Evolutionary conservation across 2,113 vertebrate species (phyloP).

Genomic region (Strix uralensis): DNA sequence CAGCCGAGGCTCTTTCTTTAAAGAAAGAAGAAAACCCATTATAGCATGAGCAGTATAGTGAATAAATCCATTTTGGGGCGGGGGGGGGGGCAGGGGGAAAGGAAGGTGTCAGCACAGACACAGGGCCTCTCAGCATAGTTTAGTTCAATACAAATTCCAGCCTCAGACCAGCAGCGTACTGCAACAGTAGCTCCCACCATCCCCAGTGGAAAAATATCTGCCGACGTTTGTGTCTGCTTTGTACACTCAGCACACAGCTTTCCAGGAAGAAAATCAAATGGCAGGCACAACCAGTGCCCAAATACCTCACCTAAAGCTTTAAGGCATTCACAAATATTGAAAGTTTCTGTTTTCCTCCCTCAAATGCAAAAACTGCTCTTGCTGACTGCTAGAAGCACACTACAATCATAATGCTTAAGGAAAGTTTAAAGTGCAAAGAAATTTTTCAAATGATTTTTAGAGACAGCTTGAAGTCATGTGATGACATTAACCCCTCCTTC

Average conservation of each 20-base stretch:
- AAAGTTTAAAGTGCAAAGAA: constrained; percentile 38
- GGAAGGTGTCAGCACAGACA: not conserved
- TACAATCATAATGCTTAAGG: not conserved
- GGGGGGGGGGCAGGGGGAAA: fast-evolving
- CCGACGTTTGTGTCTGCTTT: not conserved
- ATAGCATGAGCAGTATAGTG: not conserved
- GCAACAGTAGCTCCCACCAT: not conserved
- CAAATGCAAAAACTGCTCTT: not conserved
- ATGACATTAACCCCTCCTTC: not conserved
- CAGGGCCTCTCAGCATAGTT: not conserved
- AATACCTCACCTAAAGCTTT: not conserved
- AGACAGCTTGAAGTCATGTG: not conserved
- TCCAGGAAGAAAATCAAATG: not conserved
- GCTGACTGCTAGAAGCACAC: not conserved
- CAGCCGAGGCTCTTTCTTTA: not conserved
- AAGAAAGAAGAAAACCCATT: not conserved
- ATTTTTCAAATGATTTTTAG: not conserved
- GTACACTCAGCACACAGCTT: not conserved
- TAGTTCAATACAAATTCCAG: not conserved
- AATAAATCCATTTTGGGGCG: not conserved
- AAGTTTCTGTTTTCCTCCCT: not conserved
- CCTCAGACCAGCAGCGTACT: not conserved
- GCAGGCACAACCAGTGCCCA: not conserved
- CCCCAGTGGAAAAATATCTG: not conserved
- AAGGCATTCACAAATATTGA: not conserved